These are phyloP conservation scores for Apaloderma vittatum DNA, from an alignment of 2,113 vertebrate genomes.

Conservation along the genomic window DNA sequence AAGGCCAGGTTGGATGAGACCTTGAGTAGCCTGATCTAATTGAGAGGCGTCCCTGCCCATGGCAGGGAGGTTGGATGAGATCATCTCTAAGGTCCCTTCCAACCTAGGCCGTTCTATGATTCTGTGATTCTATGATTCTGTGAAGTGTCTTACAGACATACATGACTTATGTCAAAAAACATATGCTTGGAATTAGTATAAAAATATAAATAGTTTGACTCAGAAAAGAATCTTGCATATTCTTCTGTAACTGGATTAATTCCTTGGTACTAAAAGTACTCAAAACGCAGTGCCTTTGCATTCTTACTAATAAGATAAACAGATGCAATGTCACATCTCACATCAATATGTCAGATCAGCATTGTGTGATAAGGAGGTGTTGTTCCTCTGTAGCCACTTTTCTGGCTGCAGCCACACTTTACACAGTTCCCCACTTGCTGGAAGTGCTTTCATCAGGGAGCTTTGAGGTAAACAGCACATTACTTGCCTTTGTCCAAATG, in stretches of 20 bases:
- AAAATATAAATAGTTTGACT: neutral
- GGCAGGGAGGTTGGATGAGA: too few relatives aligned
- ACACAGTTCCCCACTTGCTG: neutral
- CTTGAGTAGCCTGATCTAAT: too few relatives aligned
- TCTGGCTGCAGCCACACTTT: neutral
- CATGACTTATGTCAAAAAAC: neutral
- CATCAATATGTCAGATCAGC: neutral
- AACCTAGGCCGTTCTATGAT: too few relatives aligned
- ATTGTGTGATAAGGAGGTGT: rapidly evolving
- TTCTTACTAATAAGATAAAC: neutral
- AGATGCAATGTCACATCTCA: neutral
- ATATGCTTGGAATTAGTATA: neutral
- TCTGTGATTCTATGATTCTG: too few relatives aligned
- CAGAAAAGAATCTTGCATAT: neutral
- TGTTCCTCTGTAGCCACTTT: neutral
- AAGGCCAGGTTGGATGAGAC: too few relatives aligned
- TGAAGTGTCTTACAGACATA: neutral
- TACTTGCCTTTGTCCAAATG: neutral
- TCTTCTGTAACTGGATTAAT: neutral
- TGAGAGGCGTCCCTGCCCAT: too few relatives aligned
- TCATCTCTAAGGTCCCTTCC: too few relatives aligned
- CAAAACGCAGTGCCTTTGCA: neutral
- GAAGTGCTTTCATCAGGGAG: neutral
- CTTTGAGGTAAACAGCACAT: neutral
- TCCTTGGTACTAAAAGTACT: neutral